Base-by-base conservation (phyloP, 2,888 invertebrate genomes). In the Hypomecis atomaria region DNA sequence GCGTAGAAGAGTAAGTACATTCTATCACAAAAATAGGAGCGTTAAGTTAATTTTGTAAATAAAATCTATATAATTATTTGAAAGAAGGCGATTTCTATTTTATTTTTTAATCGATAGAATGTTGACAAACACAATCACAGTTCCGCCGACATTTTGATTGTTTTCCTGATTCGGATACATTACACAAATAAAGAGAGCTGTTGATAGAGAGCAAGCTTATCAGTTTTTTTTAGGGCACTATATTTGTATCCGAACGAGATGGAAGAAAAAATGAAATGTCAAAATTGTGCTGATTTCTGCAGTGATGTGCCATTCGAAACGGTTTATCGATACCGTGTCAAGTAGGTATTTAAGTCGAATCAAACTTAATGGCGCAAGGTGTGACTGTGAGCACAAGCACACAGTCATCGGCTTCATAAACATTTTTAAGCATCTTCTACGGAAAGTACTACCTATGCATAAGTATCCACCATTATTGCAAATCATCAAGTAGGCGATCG, bases 61-160 rank as follows among this genome's bases (percentile, higher is more conserved):
- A 40, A 5, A 48, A 34, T 34, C 36, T 42, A 53, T 7, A 63
- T 53, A n/a, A n/a, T n/a, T n/a, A 60, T 42, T 36, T 1, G 10
- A 50, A 50, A 43, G 43, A 36, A 33, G 34, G 0, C 34, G 13
- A 42, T 34, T 54, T 10, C 36, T 48, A 42, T 48, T 42, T 42
- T 48, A 42, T 47, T 52, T 45, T 37, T 43, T 72, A 82, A 87
- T 87, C 87, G 78, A 88, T 88, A 85, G 74, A 76, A 78, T 90
- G 89, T 89, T 90, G 89, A 90, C 89, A 90, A 90, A 90, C 89
- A 90, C 79, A 78, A 74, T 72, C 72, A 74, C 77, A 66, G 36
- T 4, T 75, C 72, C 67, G 66, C 79, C 76, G 82, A 84, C 85
- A 83, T 84, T 75, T 83, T 84, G 74, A 62, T 69, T 40, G 52